Percentiles rank a stretch among this genome's conserved stretches.
These are phyloP conservation scores for Harmothoe impar DNA, from an alignment of 2,888 invertebrate species.

Conservation along the genomic window DNA sequence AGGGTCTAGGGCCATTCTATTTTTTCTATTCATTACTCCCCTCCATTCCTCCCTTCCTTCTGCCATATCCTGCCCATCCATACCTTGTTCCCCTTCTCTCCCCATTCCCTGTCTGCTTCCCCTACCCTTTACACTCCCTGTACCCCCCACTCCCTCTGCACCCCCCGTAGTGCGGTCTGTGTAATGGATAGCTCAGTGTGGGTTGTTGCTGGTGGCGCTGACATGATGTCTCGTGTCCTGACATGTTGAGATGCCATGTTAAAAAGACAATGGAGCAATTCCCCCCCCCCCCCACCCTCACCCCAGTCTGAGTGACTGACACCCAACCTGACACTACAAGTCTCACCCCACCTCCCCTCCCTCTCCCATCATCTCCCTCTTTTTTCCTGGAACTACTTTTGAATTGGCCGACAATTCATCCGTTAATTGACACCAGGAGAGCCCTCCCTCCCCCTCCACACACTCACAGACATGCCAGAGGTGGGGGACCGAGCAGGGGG, in stretches of 20 bases:
- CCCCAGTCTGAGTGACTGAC: background rate
- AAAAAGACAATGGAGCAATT: conserved; percentile 1
- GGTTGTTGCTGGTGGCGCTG: background rate
- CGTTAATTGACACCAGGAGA: background rate
- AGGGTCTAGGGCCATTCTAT: no score
- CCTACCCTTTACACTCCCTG: background rate
- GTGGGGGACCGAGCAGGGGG: background rate
- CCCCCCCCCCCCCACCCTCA: background rate
- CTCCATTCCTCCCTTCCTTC: no score
- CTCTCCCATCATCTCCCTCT: background rate
- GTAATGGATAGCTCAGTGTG: background rate
- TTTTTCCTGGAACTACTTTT: conserved; percentile 4
- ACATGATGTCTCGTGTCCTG: background rate
- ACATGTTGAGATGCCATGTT: conserved; percentile 35
- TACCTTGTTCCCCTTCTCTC: background rate
- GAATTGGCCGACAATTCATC: conserved; percentile 30
- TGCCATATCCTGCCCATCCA: no score
- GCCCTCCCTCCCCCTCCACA: background rate
- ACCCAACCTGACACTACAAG: conserved; percentile 1
- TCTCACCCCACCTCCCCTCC: no score
- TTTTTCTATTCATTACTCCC: no score
- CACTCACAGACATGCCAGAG: background rate
- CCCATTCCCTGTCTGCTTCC: background rate
- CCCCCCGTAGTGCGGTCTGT: background rate
- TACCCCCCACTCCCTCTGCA: background rate